A percentile compares a stretch with the other conserved stretches of the same genome.
phyloP scores from a whole-genome alignment of 1,140 invertebrate genomes.

The Ruditapes philippinarum region DNA sequence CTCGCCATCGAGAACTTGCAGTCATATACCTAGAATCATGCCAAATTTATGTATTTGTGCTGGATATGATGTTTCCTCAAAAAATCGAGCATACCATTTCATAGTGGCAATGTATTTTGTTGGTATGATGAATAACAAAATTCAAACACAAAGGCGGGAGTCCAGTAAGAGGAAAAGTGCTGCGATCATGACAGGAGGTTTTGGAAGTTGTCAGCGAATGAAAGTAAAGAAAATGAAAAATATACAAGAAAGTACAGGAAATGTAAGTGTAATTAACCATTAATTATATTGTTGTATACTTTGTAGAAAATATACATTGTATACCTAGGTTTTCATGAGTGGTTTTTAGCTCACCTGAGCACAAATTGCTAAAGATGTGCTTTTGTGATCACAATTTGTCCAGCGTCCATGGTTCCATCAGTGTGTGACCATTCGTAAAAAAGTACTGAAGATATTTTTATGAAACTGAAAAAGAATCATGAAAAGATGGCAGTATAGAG shows the following conservation, averaged over 20 bases:
- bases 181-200: constrained; percentile 32
- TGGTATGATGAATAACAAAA: constrained; percentile 81
- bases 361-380: too few species aligned
- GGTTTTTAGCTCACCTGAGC: background rate
- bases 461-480: too few species aligned
- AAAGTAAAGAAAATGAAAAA: constrained; percentile 65
- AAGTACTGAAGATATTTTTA: too few species aligned
- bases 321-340: too few species aligned
- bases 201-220: constrained; percentile 73
- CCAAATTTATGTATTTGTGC: constrained; percentile 85
- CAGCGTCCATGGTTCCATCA: too few species aligned
- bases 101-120: constrained; percentile 82
- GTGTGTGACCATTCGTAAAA: too few species aligned
- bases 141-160: constrained; percentile 74
- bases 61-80: constrained; percentile 76
- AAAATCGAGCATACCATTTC: constrained; percentile 67
- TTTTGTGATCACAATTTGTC: too few species aligned
- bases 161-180: background rate
- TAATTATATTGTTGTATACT: too few species aligned
- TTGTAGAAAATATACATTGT: too few species aligned
- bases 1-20: constrained; percentile 76
- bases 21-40: constrained; percentile 78
- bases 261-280: constrained; percentile 65
- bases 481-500: too few species aligned
- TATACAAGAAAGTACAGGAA: constrained; percentile 61